Base-by-base conservation (phyloP, 2,797 vertebrate genomes). In the Mastacembelus armatus region DNA sequence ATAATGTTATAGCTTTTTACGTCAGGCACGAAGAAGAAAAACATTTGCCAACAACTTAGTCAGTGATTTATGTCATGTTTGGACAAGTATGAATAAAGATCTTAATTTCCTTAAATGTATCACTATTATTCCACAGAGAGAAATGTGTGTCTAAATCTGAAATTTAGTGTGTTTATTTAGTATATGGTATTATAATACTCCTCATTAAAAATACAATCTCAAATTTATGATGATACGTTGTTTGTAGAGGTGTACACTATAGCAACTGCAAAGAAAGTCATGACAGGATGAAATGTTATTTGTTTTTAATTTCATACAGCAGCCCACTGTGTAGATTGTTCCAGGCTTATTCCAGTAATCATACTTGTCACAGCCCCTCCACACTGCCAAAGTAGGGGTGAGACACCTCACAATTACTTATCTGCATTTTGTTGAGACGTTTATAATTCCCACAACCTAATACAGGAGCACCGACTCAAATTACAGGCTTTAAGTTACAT, bases 381-480 rank as follows among this genome's bases (percentile, higher is more conserved):
- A 74, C 72, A 48, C 78, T 74, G 78, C 80, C 84, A 89, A 93
- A 86, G 91, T 90, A 85, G 85, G 87, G 85, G 86, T 83, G 83
- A 91, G 90, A 94, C 90, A 92, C 91, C 92, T 93, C 83, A 66
- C 91, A 94, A 95, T 95, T 95, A 95, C 89, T 92, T 91, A 92
- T 93, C 86, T 86, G 91, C 92, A 92, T 95, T 94, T 93, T 92
- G 89, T 91, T 87, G 89, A 94, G 91, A 94, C 88, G 90, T 92
- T 94, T 92, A 89, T 95, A 94, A 95, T 95, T 95, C 93, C 88
- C 93, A 89, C 91, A 92, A 90, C 90, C 91, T 90, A 94, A 77
- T 93, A 91, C 91, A 93, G 92, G 92, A 95, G 94, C 94, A 93
- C 93, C 89, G 94, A 94, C 94, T 96, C 93, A 95, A 95, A 94